Evolutionary conservation across 2,113 vertebrate species (phyloP).

Genomic region (Gopherus flavomarginatus): DNA sequence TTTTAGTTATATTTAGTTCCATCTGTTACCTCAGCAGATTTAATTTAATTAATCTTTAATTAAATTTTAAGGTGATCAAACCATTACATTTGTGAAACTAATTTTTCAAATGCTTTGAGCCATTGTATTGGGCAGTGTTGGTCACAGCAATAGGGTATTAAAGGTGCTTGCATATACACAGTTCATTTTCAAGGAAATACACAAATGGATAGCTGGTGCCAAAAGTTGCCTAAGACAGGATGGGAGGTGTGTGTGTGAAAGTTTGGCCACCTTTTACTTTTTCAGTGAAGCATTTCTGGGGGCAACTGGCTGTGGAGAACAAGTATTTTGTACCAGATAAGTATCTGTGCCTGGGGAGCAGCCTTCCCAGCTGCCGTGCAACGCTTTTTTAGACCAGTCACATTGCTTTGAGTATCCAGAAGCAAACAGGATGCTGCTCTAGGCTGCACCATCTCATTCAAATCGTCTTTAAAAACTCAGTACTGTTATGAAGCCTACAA

Average conservation of each 20-base stretch:
- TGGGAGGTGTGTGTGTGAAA: not conserved
- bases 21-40: not conserved
- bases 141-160: not conserved
- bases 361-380: not conserved
- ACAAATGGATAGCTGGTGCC: not conserved
- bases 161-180: not conserved
- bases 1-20: not conserved
- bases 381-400: not conserved
- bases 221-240: not conserved
- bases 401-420: not conserved
- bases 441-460: constrained; percentile 23
- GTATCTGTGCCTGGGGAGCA: not conserved
- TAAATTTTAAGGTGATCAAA: not conserved
- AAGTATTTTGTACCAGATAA: not conserved
- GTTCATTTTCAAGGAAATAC: not conserved
- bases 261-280: constrained; percentile 1
- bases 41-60: not conserved
- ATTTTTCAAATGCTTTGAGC: not conserved
- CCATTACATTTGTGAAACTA: not conserved
- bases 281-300: not conserved
- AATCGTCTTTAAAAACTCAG: constrained; percentile 26
- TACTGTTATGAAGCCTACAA: not conserved
- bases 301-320: not conserved
- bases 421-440: not conserved
- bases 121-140: not conserved